Evolutionary conservation across 2,797 vertebrate genomes (phyloP).

Genomic region (Trachurus trachurus): DNA sequence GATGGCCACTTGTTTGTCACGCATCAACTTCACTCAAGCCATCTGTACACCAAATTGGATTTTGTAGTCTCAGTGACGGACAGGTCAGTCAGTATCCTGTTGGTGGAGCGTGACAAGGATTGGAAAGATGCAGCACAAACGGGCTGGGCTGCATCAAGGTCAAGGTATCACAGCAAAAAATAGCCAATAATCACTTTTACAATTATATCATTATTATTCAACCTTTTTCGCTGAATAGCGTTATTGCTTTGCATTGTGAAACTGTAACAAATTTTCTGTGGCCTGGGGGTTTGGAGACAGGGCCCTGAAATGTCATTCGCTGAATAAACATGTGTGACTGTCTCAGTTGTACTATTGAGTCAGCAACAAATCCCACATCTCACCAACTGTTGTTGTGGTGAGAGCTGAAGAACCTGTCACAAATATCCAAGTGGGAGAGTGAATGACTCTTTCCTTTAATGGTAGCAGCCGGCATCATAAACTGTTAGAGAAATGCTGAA

Average conservation of each 20-base stretch:
- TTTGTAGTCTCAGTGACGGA: conserved; percentile 36
- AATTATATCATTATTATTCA: conserved; percentile 28
- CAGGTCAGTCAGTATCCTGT: conserved; percentile 29
- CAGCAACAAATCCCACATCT: conserved; percentile 46
- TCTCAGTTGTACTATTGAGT: conserved; percentile 31
- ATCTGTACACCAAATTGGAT: conserved; percentile 54
- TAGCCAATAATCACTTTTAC: conserved; percentile 13
- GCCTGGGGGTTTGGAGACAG: conserved; percentile 16
- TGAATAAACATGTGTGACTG: conserved; percentile 47
- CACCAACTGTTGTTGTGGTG: conserved; percentile 42
- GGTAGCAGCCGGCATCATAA: neutral
- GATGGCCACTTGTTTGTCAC: conserved; percentile 34
- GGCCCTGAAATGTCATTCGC: conserved; percentile 30
- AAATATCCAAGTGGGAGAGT: conserved; percentile 26
- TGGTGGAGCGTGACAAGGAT: conserved; percentile 15
- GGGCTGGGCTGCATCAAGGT: neutral
- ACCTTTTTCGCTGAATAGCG: conserved; percentile 20
- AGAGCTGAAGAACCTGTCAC: conserved; percentile 7
- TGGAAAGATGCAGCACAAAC: conserved; percentile 35
- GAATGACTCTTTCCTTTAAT: neutral
- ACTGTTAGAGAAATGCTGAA: neutral
- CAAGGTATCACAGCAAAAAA: conserved; percentile 12
- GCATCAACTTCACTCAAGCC: conserved; percentile 30
- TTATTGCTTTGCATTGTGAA: neutral
- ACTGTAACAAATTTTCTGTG: conserved; percentile 6